Conservation (phyloP, 2,113 vertebrate species). For the Gobius niger region DNA sequence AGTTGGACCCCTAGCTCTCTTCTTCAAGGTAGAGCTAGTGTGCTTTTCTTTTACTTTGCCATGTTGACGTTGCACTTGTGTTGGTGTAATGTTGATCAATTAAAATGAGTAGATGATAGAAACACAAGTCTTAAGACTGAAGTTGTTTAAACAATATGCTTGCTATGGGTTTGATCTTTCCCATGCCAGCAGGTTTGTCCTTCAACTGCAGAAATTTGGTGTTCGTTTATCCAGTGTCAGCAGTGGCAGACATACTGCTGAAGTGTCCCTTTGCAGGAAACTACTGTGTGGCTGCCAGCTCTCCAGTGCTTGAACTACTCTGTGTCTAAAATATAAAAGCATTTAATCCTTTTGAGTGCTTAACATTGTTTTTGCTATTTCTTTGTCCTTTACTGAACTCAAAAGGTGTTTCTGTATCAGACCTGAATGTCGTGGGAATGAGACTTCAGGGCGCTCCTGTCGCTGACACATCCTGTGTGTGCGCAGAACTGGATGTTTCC, state of each 20-base stretch:
- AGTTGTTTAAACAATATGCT: neutral
- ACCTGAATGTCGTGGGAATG: slow-evolving; percentile 47
- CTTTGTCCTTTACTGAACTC: slow-evolving; percentile 10
- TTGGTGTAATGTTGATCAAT: neutral
- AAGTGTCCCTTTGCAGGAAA: slow-evolving; percentile 38
- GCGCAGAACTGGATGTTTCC: slow-evolving; percentile 42
- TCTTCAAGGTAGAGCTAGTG: slow-evolving; percentile 65
- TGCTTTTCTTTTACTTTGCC: slow-evolving; percentile 4
- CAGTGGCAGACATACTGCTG: slow-evolving; percentile 25
- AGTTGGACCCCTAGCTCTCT: slow-evolving; percentile 70
- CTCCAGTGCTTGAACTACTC: neutral
- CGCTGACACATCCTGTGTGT: slow-evolving; percentile 63
- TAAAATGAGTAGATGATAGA: neutral
- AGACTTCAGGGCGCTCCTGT: slow-evolving; percentile 35
- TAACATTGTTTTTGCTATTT: slow-evolving; percentile 12
- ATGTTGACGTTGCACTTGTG: neutral
- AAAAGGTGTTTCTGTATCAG: slow-evolving; percentile 12
- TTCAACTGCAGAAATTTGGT: slow-evolving; percentile 41
- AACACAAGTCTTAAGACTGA: slow-evolving; percentile 1
- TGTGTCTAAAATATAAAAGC: slow-evolving; percentile 10
- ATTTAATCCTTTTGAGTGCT: slow-evolving; percentile 1
- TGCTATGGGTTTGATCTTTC: slow-evolving; percentile 31
- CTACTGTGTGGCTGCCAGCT: slow-evolving; percentile 27
- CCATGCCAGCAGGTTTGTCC: slow-evolving; percentile 38
- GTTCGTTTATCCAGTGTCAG: slow-evolving; percentile 37